Conservation (phyloP, 2,113 vertebrate species). For the Prunella himalayana region DNA sequence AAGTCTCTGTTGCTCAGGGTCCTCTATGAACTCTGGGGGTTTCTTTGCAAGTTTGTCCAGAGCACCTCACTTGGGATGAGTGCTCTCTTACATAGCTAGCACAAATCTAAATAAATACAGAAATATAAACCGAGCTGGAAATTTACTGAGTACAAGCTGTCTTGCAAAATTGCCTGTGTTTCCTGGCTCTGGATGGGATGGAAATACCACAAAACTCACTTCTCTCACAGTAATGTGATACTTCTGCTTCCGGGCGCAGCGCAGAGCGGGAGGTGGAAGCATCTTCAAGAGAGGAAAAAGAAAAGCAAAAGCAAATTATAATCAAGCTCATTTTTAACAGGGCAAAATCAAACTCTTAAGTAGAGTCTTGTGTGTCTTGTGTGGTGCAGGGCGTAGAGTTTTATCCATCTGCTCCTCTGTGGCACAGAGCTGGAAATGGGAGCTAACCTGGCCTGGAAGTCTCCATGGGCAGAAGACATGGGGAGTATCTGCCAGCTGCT, state of each 20-base stretch:
- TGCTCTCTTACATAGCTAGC: not conserved
- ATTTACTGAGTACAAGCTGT: conserved; percentile 47
- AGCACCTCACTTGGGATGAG: conserved; percentile 11
- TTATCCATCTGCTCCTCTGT: not conserved
- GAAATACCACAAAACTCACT: conserved; percentile 40
- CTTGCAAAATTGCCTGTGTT: conserved; percentile 59
- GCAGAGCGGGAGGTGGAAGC: not conserved
- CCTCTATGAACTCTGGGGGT: not conserved
- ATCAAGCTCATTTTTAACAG: not conserved
- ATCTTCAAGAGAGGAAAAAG: not conserved
- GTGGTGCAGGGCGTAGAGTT: not conserved
- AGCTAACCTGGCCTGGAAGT: not conserved
- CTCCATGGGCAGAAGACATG: not conserved
- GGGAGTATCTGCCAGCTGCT: not conserved
- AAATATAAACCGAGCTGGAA: conserved; percentile 52
- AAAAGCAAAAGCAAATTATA: not conserved
- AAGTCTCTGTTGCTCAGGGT: not conserved
- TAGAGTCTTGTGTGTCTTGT: too few species aligned
- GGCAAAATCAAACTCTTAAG: not conserved
- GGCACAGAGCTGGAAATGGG: not conserved
- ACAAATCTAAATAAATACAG: conserved; percentile 39
- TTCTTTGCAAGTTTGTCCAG: not conserved
- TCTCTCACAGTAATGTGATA: conserved; percentile 26
- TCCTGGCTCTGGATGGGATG: conserved; percentile 50
- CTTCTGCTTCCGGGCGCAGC: conserved; percentile 44